Percentiles rank a stretch among this genome's conserved stretches.
Evolutionary conservation across 2,113 vertebrate species (phyloP).

Genomic region (Pleuronectes platessa): DNA sequence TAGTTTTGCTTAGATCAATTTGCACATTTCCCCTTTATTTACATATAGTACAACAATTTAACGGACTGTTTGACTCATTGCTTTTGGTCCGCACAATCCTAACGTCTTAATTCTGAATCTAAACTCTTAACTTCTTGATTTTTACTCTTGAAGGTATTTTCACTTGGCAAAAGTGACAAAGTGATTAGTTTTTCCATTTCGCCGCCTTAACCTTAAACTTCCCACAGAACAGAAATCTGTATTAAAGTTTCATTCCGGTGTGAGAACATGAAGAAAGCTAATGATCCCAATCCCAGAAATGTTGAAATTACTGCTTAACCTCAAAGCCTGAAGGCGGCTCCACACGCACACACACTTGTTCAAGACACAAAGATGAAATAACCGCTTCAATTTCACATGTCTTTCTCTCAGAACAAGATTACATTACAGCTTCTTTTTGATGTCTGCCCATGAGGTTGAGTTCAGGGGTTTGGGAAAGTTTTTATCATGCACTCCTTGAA

Average conservation of each 20-base stretch:
- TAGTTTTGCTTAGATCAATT: too few relatives aligned
- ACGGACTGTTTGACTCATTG: neutral
- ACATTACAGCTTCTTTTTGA: slow-evolving; percentile 66
- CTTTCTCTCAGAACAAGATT: slow-evolving; percentile 64
- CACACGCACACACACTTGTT: slow-evolving; percentile 19
- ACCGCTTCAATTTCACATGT: slow-evolving; percentile 66
- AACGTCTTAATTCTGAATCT: too few relatives aligned
- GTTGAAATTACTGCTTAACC: slow-evolving; percentile 58
- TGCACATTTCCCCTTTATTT: too few relatives aligned
- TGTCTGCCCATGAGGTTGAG: slow-evolving; percentile 53
- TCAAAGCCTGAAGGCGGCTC: slow-evolving; percentile 46
- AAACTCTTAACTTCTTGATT: neutral
- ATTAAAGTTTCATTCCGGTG: slow-evolving; percentile 10
- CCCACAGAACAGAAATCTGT: slow-evolving; percentile 19
- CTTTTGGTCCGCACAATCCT: neutral
- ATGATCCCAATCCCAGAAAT: slow-evolving; percentile 48
- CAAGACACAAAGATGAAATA: slow-evolving; percentile 66
- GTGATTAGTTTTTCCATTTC: neutral
- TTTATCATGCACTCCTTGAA: slow-evolving; percentile 56
- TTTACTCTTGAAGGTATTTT: neutral
- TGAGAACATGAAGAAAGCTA: slow-evolving; percentile 15
- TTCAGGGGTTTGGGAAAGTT: slow-evolving; percentile 44
- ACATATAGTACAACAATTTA: neutral
- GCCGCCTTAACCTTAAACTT: slow-evolving; percentile 20
- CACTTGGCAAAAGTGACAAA: neutral